Conservation (phyloP, 2,888 invertebrate genomes). For the Dysmachus trigonus region DNA sequence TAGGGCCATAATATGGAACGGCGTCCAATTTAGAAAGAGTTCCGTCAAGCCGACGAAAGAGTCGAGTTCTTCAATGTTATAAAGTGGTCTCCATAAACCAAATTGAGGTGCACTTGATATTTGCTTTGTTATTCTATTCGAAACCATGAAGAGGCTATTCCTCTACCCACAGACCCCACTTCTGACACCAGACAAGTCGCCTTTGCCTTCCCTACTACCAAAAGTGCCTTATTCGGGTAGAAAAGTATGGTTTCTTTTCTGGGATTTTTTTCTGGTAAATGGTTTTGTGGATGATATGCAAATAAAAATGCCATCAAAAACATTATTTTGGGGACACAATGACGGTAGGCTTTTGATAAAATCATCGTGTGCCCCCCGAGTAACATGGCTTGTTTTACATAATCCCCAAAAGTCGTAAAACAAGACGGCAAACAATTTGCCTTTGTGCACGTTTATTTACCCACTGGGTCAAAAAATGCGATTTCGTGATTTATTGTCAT, state of each 20-base stretch:
- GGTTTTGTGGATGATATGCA: not conserved
- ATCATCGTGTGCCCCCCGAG: not conserved
- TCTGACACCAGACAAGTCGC: not conserved
- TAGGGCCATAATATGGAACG: not conserved
- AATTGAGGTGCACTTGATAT: slow-evolving; percentile 28
- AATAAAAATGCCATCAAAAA: slow-evolving; percentile 7
- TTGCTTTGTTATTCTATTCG: not conserved
- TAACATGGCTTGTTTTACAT: not conserved
- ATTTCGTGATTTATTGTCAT: not conserved
- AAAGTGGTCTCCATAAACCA: not conserved
- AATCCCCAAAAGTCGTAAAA: not conserved
- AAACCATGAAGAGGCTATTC: not conserved
- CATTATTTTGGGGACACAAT: not conserved
- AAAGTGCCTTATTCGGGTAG: not conserved
- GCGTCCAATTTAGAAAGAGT: slow-evolving; percentile 18
- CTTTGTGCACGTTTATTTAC: not conserved
- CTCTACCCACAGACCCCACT: not conserved
- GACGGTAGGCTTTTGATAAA: not conserved
- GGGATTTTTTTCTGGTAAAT: not conserved
- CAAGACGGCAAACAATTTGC: not conserved
- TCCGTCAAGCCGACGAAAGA: not conserved
- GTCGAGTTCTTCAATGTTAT: not conserved
- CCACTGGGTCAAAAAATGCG: not conserved
- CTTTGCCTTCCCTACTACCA: not conserved
- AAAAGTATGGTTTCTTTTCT: not conserved